Evolutionary conservation across 2,113 vertebrate genomes (phyloP).

Genomic region (Cynocephalus volans): DNA sequence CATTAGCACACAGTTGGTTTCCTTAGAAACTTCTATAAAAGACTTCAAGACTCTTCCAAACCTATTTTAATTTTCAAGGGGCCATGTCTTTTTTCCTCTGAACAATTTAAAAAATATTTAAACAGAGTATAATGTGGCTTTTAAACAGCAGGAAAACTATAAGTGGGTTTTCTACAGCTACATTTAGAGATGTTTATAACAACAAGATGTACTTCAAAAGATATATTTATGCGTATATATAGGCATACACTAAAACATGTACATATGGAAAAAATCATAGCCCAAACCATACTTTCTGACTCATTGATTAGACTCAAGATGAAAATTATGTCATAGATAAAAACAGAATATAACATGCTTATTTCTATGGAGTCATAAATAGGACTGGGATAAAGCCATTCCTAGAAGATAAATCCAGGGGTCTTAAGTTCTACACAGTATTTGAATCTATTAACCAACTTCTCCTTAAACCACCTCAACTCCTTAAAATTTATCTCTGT

Average conservation of each 20-base stretch:
- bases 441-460: background rate
- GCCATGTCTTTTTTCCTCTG: conserved; percentile 18
- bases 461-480: conserved; percentile 21
- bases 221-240: background rate
- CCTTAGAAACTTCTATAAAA: conserved; percentile 67
- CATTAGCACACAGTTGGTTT: conserved; percentile 60
- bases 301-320: conserved; percentile 17
- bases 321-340: conserved; percentile 33
- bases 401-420: background rate
- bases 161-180: conserved; percentile 61
- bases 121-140: background rate
- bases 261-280: conserved; percentile 53
- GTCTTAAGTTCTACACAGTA: background rate
- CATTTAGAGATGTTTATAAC: conserved; percentile 42
- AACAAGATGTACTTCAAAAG: conserved; percentile 35
- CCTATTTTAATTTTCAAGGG: conserved; percentile 54
- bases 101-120: conserved; percentile 58
- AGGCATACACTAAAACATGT: conserved; percentile 34
- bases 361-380: background rate
- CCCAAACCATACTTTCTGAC: background rate
- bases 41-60: conserved; percentile 9
- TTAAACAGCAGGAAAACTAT: conserved; percentile 46
- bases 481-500: conserved; percentile 16
- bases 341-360: conserved; percentile 13
- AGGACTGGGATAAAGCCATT: background rate